phyloP scores from a whole-genome alignment of 2,113 vertebrate genomes.

The Orthonyx spaldingii region DNA sequence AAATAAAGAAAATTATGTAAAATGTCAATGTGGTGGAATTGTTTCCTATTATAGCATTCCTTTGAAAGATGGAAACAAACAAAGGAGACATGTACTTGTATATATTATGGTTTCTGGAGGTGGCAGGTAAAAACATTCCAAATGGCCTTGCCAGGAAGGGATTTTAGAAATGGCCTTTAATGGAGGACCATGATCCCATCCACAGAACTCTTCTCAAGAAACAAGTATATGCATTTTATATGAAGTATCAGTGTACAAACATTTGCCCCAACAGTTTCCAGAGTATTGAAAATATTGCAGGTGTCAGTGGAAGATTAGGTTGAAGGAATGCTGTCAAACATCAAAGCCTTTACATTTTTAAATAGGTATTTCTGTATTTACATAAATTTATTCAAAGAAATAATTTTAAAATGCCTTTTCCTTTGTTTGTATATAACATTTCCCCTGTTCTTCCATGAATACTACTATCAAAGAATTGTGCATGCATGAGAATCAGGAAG shows the following conservation, averaged over 20 bases:
- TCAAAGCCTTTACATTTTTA: not conserved
- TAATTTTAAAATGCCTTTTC: not conserved
- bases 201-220: not conserved
- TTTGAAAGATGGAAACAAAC: not conserved
- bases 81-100: not conserved
- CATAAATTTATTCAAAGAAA: not conserved
- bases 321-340: not conserved
- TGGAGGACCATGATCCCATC: not conserved
- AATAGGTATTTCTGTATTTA: not conserved
- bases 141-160: not conserved
- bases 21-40: not conserved
- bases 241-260: not conserved
- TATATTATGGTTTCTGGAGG: not conserved
- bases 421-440: not conserved
- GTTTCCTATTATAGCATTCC: not conserved
- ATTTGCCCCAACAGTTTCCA: not conserved
- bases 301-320: not conserved
- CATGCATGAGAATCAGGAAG: not conserved
- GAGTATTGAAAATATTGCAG: not conserved
- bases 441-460: not conserved
- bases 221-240: not conserved
- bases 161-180: not conserved
- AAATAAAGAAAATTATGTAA: not conserved
- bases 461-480: not conserved
- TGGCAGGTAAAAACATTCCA: not conserved